phyloP scores from a whole-genome alignment of 2,888 invertebrate species.

The Callinectes sapidus region DNA sequence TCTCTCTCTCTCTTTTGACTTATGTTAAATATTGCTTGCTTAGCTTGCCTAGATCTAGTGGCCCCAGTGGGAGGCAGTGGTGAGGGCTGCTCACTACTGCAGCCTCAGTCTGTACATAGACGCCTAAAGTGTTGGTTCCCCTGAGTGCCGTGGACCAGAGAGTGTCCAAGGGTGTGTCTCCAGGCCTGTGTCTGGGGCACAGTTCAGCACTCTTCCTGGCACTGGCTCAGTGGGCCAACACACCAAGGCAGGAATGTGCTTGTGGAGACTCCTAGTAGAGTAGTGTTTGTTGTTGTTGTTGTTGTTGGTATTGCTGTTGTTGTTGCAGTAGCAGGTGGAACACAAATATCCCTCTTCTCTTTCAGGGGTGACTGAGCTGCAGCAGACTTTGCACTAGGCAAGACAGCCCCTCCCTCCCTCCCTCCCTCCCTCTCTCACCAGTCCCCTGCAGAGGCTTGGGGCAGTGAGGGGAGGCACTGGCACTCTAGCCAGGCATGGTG shows the following conservation, averaged over 20 bases:
- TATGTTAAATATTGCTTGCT: neutral
- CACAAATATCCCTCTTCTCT: slow-evolving; percentile 66
- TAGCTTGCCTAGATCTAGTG: neutral
- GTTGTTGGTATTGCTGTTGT: slow-evolving; percentile 2
- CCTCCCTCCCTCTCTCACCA: neutral
- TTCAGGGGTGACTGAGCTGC: slow-evolving; percentile 53
- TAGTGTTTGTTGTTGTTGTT: slow-evolving; percentile 14
- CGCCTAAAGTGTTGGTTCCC: no score
- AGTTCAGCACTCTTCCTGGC: neutral
- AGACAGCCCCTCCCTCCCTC: slow-evolving; percentile 22
- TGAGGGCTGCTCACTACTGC: no score
- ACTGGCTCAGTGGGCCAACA: neutral
- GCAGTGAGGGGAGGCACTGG: slow-evolving; percentile 32
- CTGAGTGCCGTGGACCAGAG: neutral
- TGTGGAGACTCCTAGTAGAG: neutral
- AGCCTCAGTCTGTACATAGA: no score
- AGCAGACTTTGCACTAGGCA: slow-evolving; percentile 47
- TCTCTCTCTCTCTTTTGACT: neutral
- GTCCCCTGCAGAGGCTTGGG: slow-evolving; percentile 47
- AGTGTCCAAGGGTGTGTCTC: neutral
- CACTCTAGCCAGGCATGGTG: slow-evolving; percentile 59
- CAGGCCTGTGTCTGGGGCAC: neutral
- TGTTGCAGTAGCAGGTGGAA: slow-evolving; percentile 18
- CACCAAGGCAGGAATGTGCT: neutral
- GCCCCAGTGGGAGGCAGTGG: no score